phyloP scores from a whole-genome alignment of 2,888 invertebrate species.

The Spialia ferax region DNA sequence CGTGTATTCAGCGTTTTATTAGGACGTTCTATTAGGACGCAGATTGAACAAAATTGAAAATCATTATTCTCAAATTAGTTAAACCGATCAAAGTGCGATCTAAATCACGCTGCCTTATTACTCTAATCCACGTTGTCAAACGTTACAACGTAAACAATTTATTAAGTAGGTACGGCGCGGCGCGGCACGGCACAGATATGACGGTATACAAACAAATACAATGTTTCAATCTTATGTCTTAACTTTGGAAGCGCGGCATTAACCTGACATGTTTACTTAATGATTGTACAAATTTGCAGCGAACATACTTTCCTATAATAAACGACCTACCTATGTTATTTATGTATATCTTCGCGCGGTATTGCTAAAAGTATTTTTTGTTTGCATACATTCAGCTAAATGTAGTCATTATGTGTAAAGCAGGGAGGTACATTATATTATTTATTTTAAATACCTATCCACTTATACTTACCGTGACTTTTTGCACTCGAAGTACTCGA shows the following conservation, averaged over 20 bases:
- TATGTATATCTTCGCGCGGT: background rate
- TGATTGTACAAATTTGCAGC: conserved; percentile 23
- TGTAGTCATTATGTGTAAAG: too few species aligned
- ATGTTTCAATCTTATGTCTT: conserved; percentile 1
- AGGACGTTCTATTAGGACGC: too few species aligned
- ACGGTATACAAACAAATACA: conserved; percentile 22
- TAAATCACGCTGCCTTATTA: background rate
- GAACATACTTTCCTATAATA: conserved; percentile 4
- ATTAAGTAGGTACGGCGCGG: background rate
- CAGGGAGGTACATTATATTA: too few species aligned
- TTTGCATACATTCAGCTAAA: background rate
- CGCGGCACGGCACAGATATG: conserved; percentile 17
- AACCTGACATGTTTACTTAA: conserved; percentile 15
- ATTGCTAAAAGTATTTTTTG: background rate
- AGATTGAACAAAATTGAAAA: too few species aligned
- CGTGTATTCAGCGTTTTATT: too few species aligned
- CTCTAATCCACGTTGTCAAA: background rate
- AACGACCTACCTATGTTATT: background rate
- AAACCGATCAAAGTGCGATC: too few species aligned
- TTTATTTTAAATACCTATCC: too few species aligned
- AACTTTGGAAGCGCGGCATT: conserved; percentile 10
- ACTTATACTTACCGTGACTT: too few species aligned
- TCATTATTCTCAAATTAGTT: too few species aligned
- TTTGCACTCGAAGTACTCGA: too few species aligned
- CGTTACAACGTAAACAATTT: background rate